These are phyloP conservation scores for Stegodyphus mimosarum DNA, from an alignment of 1,140 invertebrate species.

Conservation along the genomic window DNA sequence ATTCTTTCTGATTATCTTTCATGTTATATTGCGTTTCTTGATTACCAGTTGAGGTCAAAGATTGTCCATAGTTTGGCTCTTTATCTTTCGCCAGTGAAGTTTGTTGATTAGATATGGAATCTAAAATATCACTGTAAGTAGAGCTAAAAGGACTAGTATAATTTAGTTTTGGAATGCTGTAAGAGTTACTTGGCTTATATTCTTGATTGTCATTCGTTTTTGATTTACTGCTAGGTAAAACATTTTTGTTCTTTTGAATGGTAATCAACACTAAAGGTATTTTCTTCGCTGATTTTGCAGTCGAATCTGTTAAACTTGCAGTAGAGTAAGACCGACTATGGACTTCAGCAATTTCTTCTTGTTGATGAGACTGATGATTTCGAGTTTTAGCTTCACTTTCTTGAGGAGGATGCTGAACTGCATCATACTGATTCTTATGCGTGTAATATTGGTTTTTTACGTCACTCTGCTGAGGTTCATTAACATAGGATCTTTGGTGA, in stretches of 20 bases:
- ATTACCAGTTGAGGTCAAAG: not conserved
- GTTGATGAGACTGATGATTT: not conserved
- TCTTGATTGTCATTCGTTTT: not conserved
- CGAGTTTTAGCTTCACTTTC: not conserved
- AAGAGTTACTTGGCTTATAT: not conserved
- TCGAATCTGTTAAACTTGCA: not conserved
- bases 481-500: too few relatives aligned
- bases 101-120: not conserved
- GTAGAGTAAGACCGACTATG: not conserved
- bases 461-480: too few relatives aligned
- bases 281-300: not conserved
- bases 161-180: not conserved
- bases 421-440: not conserved
- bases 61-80: not conserved
- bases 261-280: not conserved
- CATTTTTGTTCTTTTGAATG: not conserved
- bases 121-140: not conserved
- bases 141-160: not conserved
- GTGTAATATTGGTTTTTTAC: too few relatives aligned
- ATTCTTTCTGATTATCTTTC: not conserved
- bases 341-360: not conserved
- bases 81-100: not conserved
- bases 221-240: not conserved
- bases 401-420: not conserved
- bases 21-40: not conserved